Percentiles rank a stretch among this genome's conserved stretches.
Evolutionary conservation across 2,797 vertebrate genomes (phyloP).

Genomic region (Psittacula derbiana): DNA sequence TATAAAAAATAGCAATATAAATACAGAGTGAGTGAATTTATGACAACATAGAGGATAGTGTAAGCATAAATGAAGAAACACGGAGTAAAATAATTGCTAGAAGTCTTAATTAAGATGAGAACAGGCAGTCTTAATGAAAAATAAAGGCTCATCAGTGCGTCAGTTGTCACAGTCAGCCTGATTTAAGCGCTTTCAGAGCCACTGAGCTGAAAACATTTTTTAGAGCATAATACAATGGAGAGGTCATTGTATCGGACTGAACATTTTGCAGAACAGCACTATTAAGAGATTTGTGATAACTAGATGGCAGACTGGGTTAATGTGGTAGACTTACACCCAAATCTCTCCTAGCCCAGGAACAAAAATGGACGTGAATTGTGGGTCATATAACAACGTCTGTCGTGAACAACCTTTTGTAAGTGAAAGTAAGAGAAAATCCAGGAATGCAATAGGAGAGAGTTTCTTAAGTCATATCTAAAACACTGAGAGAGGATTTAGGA

Average conservation of each 20-base stretch:
- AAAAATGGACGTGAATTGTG: neutral
- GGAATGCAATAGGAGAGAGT: neutral
- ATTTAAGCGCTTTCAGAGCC: slow-evolving; percentile 44
- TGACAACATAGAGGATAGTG: neutral
- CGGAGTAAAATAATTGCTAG: neutral
- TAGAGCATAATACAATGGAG: slow-evolving; percentile 10
- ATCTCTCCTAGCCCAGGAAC: neutral
- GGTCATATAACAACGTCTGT: neutral
- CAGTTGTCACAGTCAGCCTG: neutral
- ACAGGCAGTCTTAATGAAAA: slow-evolving; percentile 8
- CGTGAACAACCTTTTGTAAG: neutral
- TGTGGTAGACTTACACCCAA: neutral
- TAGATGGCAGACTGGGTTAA: slow-evolving; percentile 27
- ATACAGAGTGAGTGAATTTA: neutral
- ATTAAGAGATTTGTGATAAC: slow-evolving; percentile 32
- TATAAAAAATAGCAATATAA: neutral
- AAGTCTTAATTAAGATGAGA: slow-evolving; percentile 24
- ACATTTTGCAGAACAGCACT: slow-evolving; percentile 46
- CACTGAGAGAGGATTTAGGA: neutral
- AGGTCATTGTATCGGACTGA: slow-evolving; percentile 4
- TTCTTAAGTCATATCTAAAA: slow-evolving; percentile 11
- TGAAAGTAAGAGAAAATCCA: neutral
- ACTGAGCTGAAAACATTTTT: slow-evolving; percentile 58
- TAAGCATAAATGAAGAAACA: neutral
- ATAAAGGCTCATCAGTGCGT: neutral